A percentile compares a stretch with the other conserved stretches of the same genome.
phyloP scores from a whole-genome alignment of 1,140 invertebrate species.

The Belonocnema kinseyi region DNA sequence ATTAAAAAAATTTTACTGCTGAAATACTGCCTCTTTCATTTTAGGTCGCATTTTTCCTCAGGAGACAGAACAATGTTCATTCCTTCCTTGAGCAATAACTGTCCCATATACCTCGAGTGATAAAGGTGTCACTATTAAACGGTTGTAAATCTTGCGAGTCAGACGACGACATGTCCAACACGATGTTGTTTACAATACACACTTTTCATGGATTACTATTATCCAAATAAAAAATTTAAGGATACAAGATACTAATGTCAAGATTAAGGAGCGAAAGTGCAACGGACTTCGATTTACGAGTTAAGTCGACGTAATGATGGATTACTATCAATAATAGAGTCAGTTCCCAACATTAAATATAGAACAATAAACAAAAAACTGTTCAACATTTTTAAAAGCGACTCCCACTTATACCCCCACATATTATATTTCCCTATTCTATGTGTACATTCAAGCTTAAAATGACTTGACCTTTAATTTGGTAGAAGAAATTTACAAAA shows the following conservation, averaged over 20 bases:
- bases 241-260: slow-evolving; percentile 27
- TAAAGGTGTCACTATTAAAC: slow-evolving; percentile 53
- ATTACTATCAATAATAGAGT: background rate
- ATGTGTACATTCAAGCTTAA: too few relatives aligned
- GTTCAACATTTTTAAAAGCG: too few relatives aligned
- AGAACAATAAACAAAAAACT: too few relatives aligned
- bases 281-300: slow-evolving; percentile 21
- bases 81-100: slow-evolving; percentile 48
- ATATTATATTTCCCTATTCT: too few relatives aligned
- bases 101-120: slow-evolving; percentile 50
- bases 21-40: slow-evolving; percentile 30
- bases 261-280: slow-evolving; percentile 30
- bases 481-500: too few relatives aligned
- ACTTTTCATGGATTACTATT: slow-evolving; percentile 14
- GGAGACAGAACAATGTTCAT: slow-evolving; percentile 54
- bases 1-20: background rate
- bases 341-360: background rate
- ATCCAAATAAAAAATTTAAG: slow-evolving; percentile 26
- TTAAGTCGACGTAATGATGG: slow-evolving; percentile 6
- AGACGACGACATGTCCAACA: slow-evolving; percentile 37
- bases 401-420: too few relatives aligned
- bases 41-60: slow-evolving; percentile 17
- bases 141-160: slow-evolving; percentile 44
- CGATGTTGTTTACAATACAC: slow-evolving; percentile 12
- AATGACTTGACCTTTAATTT: too few relatives aligned